Evolutionary conservation across 2,888 invertebrate species (phyloP).

Genomic region (Yponomeuta malinellus): DNA sequence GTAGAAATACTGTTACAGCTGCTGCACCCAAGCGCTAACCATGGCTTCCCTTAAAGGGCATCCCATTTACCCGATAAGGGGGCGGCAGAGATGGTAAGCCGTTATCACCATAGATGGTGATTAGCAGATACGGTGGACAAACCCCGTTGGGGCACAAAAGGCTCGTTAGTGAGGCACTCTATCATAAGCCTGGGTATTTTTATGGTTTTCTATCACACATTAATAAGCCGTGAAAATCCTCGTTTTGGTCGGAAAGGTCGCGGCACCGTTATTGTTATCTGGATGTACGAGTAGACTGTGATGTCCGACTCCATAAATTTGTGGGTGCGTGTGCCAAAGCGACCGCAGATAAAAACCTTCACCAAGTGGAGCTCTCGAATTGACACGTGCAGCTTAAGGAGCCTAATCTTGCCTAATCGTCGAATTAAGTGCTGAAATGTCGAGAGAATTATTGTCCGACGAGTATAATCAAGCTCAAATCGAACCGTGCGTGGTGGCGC

Average conservation of each 20-base stretch:
- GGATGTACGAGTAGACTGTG: too few species aligned
- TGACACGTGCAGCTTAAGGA: too few species aligned
- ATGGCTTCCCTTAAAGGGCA: constrained; percentile 30
- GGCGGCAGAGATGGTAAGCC: constrained; percentile 30
- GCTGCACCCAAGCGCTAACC: constrained; percentile 24
- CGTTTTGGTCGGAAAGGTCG: not conserved
- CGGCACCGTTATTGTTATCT: not conserved
- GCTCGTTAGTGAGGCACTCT: constrained; percentile 1
- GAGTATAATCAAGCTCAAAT: too few species aligned
- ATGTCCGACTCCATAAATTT: too few species aligned
- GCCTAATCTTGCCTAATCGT: too few species aligned
- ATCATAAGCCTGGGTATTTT: not conserved
- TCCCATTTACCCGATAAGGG: constrained; percentile 51
- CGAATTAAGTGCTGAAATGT: too few species aligned
- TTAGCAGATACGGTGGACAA: constrained; percentile 21
- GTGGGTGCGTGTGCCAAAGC: too few species aligned
- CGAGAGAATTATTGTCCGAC: too few species aligned
- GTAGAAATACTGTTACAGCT: not conserved
- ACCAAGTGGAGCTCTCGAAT: too few species aligned
- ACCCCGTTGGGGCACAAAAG: not conserved
- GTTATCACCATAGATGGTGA: constrained; percentile 45
- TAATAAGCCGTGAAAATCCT: not conserved
- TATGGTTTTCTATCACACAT: constrained; percentile 10
- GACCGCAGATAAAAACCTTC: too few species aligned
- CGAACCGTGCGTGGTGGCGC: too few species aligned